A percentile compares a stretch with the other conserved stretches of the same genome.
These are phyloP conservation scores for Myrmecobius fasciatus DNA, from an alignment of 2,113 vertebrate genomes.

Conservation along the genomic window DNA sequence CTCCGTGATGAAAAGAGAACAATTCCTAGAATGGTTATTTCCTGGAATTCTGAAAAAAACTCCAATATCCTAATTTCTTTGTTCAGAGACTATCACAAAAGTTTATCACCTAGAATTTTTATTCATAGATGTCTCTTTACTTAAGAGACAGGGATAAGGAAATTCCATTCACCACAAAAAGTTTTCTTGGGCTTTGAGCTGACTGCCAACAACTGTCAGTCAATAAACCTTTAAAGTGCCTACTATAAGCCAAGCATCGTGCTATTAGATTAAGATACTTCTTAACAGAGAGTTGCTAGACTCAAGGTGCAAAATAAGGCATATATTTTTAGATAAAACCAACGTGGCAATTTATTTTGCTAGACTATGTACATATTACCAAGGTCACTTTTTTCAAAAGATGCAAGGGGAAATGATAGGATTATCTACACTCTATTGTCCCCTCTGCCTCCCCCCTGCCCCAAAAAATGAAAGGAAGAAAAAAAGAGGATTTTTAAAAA, in stretches of 20 bases:
- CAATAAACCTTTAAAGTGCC: neutral
- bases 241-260: neutral
- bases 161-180: slow-evolving; percentile 35
- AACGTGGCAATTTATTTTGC: neutral
- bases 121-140: neutral
- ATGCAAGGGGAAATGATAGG: no score
- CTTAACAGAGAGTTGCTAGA: neutral
- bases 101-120: neutral
- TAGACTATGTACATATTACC: neutral
- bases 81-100: neutral
- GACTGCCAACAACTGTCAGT: neutral
- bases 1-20: slow-evolving; percentile 29
- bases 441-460: no score
- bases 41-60: neutral
- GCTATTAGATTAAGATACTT: neutral
- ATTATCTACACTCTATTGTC: no score
- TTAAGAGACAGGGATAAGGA: slow-evolving; percentile 37
- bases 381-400: neutral
- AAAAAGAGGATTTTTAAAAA: no score
- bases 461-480: no score
- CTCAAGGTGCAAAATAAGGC: neutral
- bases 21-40: neutral
- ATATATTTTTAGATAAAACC: neutral
- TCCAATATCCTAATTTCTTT: neutral
- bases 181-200: slow-evolving; percentile 8